Evolutionary conservation across 2,888 invertebrate genomes (phyloP).

Genomic region (Ligdia adustata): DNA sequence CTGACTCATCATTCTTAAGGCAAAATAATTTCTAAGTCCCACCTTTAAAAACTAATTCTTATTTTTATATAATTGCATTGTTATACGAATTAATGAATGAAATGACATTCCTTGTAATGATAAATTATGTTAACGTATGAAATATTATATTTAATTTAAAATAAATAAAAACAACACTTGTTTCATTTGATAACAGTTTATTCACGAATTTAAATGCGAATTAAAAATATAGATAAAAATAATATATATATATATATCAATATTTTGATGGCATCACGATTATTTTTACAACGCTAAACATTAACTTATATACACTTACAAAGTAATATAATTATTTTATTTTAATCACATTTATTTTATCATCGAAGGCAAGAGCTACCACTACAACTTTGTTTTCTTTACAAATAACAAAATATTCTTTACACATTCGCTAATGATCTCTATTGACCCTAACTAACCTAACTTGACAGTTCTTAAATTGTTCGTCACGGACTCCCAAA

Average conservation of each 20-base stretch:
- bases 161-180: constrained; percentile 7
- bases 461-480: no score
- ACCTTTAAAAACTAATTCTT: no score
- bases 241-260: constrained; percentile 49
- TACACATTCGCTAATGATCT: background rate
- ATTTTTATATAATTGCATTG: no score
- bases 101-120: background rate
- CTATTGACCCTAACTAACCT: no score
- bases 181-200: constrained; percentile 66
- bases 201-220: constrained; percentile 76
- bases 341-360: constrained; percentile 54
- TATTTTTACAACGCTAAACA: constrained; percentile 64
- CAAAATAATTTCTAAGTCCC: no score
- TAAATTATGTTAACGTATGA: background rate
- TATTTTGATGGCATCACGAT: constrained; percentile 74
- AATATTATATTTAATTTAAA: background rate
- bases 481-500: no score
- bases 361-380: constrained; percentile 61
- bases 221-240: constrained; percentile 69
- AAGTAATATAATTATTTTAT: constrained; percentile 33
- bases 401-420: no score
- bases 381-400: no score
- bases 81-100: no score
- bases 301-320: constrained; percentile 64
- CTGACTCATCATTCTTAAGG: no score